A percentile compares a stretch with the other conserved stretches of the same genome.
These are phyloP conservation scores for Melinaea marsaeus DNA, from an alignment of 2,888 invertebrate species.

Conservation along the genomic window DNA sequence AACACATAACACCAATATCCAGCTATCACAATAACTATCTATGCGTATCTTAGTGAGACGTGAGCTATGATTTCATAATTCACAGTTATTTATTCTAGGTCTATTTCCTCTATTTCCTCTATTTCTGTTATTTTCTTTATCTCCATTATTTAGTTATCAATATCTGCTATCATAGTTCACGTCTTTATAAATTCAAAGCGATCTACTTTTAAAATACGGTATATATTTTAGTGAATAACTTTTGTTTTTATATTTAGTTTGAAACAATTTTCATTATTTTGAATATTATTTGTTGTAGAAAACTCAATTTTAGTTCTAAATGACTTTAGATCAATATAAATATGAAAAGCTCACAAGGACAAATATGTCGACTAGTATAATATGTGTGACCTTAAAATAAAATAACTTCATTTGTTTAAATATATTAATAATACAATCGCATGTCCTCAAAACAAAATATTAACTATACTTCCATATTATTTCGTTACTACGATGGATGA, in stretches of 20 bases:
- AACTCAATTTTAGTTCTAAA: slow-evolving; percentile 16
- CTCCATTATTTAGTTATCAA: too few species aligned
- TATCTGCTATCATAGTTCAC: too few species aligned
- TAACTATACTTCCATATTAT: too few species aligned
- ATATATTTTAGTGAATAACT: too few species aligned
- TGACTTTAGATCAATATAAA: too few species aligned
- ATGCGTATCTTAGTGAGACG: slow-evolving; percentile 12
- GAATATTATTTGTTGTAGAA: slow-evolving; percentile 6
- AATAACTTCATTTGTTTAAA: too few species aligned
- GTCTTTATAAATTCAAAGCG: too few species aligned
- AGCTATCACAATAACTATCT: slow-evolving; percentile 24
- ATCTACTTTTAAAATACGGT: too few species aligned
- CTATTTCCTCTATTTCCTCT: too few species aligned
- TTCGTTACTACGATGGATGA: too few species aligned
- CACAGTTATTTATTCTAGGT: neutral
- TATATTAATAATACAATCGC: too few species aligned
- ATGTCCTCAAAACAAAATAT: neutral
- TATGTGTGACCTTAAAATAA: slow-evolving; percentile 1
- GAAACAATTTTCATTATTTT: slow-evolving; percentile 6
- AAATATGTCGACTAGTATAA: slow-evolving; percentile 19
- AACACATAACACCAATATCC: slow-evolving; percentile 23
- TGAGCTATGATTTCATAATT: slow-evolving; percentile 19
- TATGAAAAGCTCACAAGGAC: slow-evolving; percentile 21
- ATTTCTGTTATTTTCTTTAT: too few species aligned
- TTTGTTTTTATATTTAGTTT: neutral